Base-by-base conservation (phyloP, 2,888 invertebrate species). In the Trachelus troglodyta region DNA sequence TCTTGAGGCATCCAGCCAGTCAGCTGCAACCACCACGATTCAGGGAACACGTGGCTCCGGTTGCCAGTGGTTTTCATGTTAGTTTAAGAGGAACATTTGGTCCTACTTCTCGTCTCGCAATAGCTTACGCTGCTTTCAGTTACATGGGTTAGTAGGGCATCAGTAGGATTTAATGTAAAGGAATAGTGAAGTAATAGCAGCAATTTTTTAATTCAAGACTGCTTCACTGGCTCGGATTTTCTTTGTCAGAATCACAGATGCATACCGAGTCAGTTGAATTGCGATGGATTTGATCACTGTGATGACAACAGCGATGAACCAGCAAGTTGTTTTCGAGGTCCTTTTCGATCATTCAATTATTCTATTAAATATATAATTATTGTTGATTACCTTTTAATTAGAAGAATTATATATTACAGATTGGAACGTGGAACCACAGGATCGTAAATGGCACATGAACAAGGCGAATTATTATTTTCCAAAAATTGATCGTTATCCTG, bases 271-370 rank as follows among this genome's bases (percentile, higher is more conserved):
- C 93, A 94, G 34, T 90, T 96, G 69, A 94, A 94, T 77, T 96
- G 96, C 88, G 96, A 96, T 89, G 95, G 95, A 11, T 95, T 95
- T 83, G 95, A 96, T 91, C 95, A 96, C 84, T 96, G 96, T 84
- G 96, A 96, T 0, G 96, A 96, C 88, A 93, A 93, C 81, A 95
- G 94, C 83, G 96, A 96, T 89, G 96, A 96, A 89, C 93, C 94
- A 1, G 90, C 93, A 1, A 92, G 94, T 75, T 95, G 95, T 83
- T 93, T 93, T 76, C 90, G 92, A 90, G 93, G 93, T 93, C 84
- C 79, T 56, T 77, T 35, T 74, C 74, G 12, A 31, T 33, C 15
- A 74, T 74, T 81, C 71, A 37, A 75, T 78, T 75, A 12, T 76
- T 56, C 15, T 12, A 30, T 33, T 56, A 9, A 71, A 71, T 15